Percentiles rank a stretch among this genome's conserved stretches.
Evolutionary conservation across 2,888 invertebrate genomes (phyloP).

Genomic region (Adelphocoris suturalis): DNA sequence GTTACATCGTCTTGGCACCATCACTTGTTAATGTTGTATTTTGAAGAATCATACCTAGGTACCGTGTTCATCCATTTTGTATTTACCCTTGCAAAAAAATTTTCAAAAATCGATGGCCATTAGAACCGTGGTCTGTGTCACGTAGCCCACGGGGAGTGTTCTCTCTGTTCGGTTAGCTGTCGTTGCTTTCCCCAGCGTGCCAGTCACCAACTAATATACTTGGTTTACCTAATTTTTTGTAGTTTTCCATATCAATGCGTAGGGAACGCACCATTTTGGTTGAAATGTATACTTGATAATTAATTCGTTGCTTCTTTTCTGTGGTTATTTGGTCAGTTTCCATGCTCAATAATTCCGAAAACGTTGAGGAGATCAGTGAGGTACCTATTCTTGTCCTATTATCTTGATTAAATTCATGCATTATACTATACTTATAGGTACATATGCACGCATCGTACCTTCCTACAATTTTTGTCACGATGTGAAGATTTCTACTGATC

Average conservation of each 20-base stretch:
- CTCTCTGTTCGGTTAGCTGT: constrained; percentile 33
- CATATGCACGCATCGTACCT: no score
- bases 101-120: constrained; percentile 49
- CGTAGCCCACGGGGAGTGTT: constrained; percentile 57
- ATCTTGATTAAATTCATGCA: no score
- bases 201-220: neutral
- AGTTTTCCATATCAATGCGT: neutral
- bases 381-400: no score
- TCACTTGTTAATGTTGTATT: neutral
- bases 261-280: neutral
- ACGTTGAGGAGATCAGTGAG: no score
- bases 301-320: no score
- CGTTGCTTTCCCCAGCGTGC: constrained; percentile 42
- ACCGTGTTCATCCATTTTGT: neutral
- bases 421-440: no score
- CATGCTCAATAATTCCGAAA: no score
- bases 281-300: no score
- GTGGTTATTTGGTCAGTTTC: no score
- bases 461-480: no score
- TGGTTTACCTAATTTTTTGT: neutral
- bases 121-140: constrained; percentile 46
- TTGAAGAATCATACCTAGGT: neutral
- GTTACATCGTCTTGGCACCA: no score
- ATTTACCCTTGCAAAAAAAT: neutral
- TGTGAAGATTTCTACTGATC: no score